These are phyloP conservation scores for Drosophila parthenogenetica DNA, from an alignment of 2,888 invertebrate genomes.

Conservation along the genomic window DNA sequence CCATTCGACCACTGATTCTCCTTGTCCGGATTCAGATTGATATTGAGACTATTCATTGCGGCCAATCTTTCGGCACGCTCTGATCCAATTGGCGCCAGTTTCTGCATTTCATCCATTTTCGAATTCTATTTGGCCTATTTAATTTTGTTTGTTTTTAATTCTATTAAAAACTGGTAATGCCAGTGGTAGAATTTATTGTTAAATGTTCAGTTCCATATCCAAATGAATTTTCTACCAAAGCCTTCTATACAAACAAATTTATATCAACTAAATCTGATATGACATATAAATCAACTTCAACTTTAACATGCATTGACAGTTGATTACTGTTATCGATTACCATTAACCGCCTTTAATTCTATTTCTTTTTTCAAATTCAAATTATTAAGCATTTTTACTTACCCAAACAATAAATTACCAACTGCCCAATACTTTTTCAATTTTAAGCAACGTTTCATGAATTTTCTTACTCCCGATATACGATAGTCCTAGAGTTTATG, in stretches of 20 bases:
- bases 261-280: too few species aligned
- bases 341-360: too few species aligned
- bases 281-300: too few species aligned
- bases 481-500: too few species aligned
- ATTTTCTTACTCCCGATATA: too few species aligned
- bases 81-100: constrained; percentile 35
- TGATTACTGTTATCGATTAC: too few species aligned
- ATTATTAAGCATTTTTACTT: too few species aligned
- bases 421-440: too few species aligned
- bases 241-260: background rate
- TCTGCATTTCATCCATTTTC: constrained; percentile 4
- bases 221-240: background rate
- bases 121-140: background rate
- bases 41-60: constrained; percentile 15
- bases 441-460: too few species aligned
- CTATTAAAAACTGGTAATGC: constrained; percentile 4
- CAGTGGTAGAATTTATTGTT: background rate
- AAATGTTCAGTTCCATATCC: constrained; percentile 1
- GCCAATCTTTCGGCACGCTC: constrained; percentile 37
- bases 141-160: constrained; percentile 2
- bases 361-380: too few species aligned
- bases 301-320: too few species aligned
- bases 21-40: constrained; percentile 10
- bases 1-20: background rate
- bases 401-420: too few species aligned